Conservation (phyloP, 35 echinoderm and acorn worm species). For the Nesometra sesokonis region DNA sequence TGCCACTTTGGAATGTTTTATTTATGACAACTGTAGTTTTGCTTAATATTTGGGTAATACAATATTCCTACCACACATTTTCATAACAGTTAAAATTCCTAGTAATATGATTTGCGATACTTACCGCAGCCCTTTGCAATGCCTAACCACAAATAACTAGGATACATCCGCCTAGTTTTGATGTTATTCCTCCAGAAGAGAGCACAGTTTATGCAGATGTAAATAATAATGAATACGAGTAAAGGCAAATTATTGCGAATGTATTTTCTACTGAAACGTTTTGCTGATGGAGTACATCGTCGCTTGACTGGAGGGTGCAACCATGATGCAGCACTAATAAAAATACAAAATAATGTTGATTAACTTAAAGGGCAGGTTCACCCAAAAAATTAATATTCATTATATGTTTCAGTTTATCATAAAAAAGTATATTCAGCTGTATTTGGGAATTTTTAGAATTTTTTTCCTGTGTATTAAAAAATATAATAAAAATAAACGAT, state of each 20-base stretch:
- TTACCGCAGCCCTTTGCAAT: slow-evolving; percentile 14
- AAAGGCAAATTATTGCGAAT: slow-evolving; percentile 40
- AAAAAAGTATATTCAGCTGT: too few species aligned
- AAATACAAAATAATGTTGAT: not conserved
- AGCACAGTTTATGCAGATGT: slow-evolving; percentile 14
- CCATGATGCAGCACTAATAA: slow-evolving; percentile 56
- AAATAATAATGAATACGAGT: slow-evolving; percentile 28
- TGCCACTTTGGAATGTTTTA: too few species aligned
- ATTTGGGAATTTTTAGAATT: too few species aligned
- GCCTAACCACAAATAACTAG: not conserved
- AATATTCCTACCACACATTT: not conserved
- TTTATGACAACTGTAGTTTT: too few species aligned
- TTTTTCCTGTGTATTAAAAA: too few species aligned
- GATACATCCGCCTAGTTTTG: not conserved
- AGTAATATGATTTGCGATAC: not conserved
- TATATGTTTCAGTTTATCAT: not conserved
- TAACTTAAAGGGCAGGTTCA: not conserved
- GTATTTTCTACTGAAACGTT: not conserved
- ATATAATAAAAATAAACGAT: too few species aligned
- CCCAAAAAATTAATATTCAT: not conserved
- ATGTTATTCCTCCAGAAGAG: not conserved
- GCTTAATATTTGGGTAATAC: too few species aligned
- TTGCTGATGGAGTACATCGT: not conserved
- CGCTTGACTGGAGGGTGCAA: slow-evolving; percentile 9
- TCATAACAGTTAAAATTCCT: not conserved